Base-by-base conservation (phyloP, 2,797 vertebrate species). In the Chaetodon trifasciatus region DNA sequence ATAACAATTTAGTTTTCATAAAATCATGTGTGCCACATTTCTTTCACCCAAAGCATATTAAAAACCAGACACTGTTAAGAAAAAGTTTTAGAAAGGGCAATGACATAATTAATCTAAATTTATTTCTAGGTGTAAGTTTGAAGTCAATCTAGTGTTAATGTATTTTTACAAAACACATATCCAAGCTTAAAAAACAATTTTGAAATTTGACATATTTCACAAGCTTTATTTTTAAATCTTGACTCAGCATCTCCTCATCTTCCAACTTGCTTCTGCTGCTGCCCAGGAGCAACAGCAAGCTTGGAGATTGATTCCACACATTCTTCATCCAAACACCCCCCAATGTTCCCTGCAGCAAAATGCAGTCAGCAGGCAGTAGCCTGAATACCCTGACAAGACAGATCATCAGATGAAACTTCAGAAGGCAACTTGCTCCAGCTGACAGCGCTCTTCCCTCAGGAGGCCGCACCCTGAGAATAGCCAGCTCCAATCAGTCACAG, bases 341-440 rank as follows among this genome's bases (percentile, higher is more conserved):
- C 37, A 35, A 35, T 79, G 66, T 77, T 79, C 69, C 80, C 76
- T 28, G 5, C 52, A 78, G 86, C 74, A 69, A 65, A 76, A 65
- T 52, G 70, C 53, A 75, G 76, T 53, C 68, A 68, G 76, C 63
- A 61, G 50, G 68, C 49, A 49, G 55, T 5, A 55, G 37, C 24
- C 56, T 11, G 24, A 69, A 71, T 47, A 64, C 57, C 39, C 53
- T 37, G 61, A 65, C 64, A 77, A 80, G 79, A 87, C 50, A 17
- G 70, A 75, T 79, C 65, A 65, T 72, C 69, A 50, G 64, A 76
- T 58, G 63, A 72, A 78, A 61, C 65, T 2, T 84, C 49, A 69
- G 5, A 71, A 60, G 65, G 80, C 52, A 69, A 49, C 70, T 15
- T 32, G 58, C 50, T 58, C 50, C 72, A 70, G 46, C 56, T 61